Evolutionary conservation across 1,140 invertebrate species (phyloP), one percentile per base, ranked within the genome.

Genomic region (Drosophila sturtevanti): DNA sequence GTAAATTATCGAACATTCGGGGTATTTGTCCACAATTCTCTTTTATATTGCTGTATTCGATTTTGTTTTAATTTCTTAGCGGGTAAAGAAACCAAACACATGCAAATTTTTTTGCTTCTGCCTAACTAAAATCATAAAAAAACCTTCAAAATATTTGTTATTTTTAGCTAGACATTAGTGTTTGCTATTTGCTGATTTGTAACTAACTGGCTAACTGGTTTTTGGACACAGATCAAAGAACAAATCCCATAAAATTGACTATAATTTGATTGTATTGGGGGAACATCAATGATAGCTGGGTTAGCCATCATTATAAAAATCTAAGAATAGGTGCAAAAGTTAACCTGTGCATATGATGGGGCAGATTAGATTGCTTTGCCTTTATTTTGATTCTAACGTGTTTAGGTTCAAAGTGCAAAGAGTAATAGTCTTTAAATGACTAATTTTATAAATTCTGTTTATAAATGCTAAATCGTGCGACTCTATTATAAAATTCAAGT

Each of bases 401-500:
- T 31, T 38, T 41, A 54, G 41, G 11, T 34, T 35, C 58, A 76
- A 76, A 76, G 72, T 76, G 38, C 72, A 51, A 76, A 76, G 72
- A 52, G 64, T 76, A 38, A 44, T 9, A 38, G 22, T 48, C 27
- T 54, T 31, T 27, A 16, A 56, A n/a, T 16, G 54, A 61, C 48
- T 24, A 38, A 24, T 61, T 61, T 61, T 1, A 24, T 4, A 24
- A 67, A 74, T 74, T 58, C 62, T 64, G 63, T 75, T 74, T 54
- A 67, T 55, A 35, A 27, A 2, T 12, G 16, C 34, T 35, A 24
- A 38, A 41, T 18, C 41, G 12, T 21, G 18, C 18, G 18, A 9
- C 41, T 21, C 9, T 2, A 4, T 4, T 16, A 48, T 10, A n/a
- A 48, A 21, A 31, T 65, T 24, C n/a, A 31, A 65, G 31, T 14